These are phyloP conservation scores for Macquaria australasica DNA, from an alignment of 2,113 vertebrate species.

Conservation along the genomic window DNA sequence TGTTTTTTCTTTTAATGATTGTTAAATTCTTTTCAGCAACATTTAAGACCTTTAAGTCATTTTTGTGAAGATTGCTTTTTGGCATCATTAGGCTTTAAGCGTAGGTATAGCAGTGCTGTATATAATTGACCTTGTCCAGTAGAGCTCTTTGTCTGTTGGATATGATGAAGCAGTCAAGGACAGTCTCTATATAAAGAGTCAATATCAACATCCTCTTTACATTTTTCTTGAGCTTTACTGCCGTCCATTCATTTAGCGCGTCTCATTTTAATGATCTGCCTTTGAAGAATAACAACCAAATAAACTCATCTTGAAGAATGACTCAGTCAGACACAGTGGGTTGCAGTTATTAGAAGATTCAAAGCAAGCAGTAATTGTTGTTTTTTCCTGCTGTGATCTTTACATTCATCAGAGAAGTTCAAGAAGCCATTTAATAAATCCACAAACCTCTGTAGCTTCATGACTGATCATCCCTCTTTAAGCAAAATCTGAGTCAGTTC, in stretches of 20 bases:
- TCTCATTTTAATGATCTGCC: slow-evolving; percentile 5
- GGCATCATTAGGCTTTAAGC: not conserved
- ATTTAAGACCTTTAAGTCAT: no score
- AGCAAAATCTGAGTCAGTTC: slow-evolving; percentile 1
- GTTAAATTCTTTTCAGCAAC: not conserved
- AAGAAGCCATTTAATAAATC: not conserved
- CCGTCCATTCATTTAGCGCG: not conserved
- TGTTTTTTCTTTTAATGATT: not conserved
- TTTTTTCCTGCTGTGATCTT: not conserved
- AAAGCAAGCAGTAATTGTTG: not conserved
- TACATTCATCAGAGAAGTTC: not conserved
- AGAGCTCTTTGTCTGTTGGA: not conserved
- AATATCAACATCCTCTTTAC: not conserved
- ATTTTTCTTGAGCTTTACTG: not conserved
- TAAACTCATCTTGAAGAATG: not conserved
- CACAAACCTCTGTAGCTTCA: not conserved
- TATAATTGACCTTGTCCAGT: not conserved
- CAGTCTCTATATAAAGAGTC: not conserved
- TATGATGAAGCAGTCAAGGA: not conserved
- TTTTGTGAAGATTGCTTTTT: not conserved
- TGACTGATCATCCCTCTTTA: slow-evolving; percentile 24
- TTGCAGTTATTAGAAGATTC: not conserved
- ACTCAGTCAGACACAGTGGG: not conserved
- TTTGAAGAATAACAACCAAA: slow-evolving; percentile 5
- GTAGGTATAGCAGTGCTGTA: not conserved